Evolutionary conservation across 1,140 invertebrate genomes (phyloP), one percentile per base, ranked within the genome.

Genomic region (Philopotamus ludificatus): DNA sequence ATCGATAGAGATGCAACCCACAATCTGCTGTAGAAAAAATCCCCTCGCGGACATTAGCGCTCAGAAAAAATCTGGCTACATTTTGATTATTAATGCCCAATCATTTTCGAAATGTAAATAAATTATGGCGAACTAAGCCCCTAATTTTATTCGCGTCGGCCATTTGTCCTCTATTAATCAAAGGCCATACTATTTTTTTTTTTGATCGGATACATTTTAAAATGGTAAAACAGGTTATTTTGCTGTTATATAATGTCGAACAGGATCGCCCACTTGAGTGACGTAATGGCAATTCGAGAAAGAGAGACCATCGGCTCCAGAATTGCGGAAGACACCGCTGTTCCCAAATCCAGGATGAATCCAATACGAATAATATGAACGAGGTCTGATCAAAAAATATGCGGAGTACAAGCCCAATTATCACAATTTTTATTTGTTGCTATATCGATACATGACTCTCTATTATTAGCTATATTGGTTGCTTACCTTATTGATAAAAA

Each of bases 221-320:
- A 16, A 47, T 44, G 57, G 15, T 8, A 25, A 34, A 60, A 60
- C 57, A 60, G 57, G 57, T 60, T 58, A 58, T 58, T 60, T 60
- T 22, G 25, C 26, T 44, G 42, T 60, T 60, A 60, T 60, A 60
- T 28, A 15, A 15, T 20, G 41, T 21, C 21, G 57, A 60, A 60
- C 57, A 60, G 57, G 57, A 60, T 60, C 57, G 57, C 57, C 57
- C 57, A 60, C 57, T 34, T 18, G 12, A 60, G 26, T 60, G 57
- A 60, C 57, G 57, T 60, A 44, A 60, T 44, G 57, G 41, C 53
- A 12, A 53, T 25, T 9, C 22, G 54, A 58, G n/a, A n/a, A n/a
- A n/a, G n/a, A n/a, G 44, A 20, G 44, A 8, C 44, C 8, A 47
- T 47, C 44, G 10, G 10, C 7, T 8, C 4, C 18, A 20, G 4